A percentile compares a stretch with the other conserved stretches of the same genome.
Evolutionary conservation across 2,888 invertebrate genomes (phyloP).

Genomic region (Xestia sexstrigata): DNA sequence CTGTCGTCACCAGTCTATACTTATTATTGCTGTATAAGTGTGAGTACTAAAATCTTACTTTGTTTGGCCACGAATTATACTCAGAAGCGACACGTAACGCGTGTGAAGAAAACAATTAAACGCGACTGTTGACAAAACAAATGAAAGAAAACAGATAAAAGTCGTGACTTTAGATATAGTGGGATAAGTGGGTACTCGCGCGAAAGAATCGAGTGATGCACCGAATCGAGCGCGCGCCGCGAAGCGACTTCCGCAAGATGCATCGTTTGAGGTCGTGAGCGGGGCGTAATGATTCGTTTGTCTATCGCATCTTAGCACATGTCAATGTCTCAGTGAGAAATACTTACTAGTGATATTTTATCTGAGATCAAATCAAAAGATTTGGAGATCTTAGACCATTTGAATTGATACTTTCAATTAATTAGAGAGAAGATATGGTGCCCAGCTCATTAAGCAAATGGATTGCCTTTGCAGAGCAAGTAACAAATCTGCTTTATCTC

Average conservation of each 20-base stretch:
- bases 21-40: constrained; percentile 1
- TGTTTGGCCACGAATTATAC: background rate
- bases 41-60: constrained; percentile 1
- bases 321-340: background rate
- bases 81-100: background rate
- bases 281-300: constrained; percentile 1
- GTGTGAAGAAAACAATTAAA: background rate
- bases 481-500: background rate
- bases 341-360: constrained; percentile 2
- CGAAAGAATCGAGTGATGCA: background rate
- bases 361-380: background rate
- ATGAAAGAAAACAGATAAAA: background rate
- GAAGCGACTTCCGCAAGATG: background rate
- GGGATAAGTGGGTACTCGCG: too few relatives aligned
- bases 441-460: background rate
- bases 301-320: background rate
- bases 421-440: constrained; percentile 1
- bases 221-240: background rate
- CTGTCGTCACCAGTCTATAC: constrained; percentile 10
- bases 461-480: background rate
- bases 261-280: background rate
- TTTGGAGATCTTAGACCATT: background rate
- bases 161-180: background rate
- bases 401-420: constrained; percentile 6
- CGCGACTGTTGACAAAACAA: background rate